Percentiles rank a stretch among this genome's conserved stretches.
Conservation (phyloP, 2,113 vertebrate genomes). For the Jaculus jaculus region DNA sequence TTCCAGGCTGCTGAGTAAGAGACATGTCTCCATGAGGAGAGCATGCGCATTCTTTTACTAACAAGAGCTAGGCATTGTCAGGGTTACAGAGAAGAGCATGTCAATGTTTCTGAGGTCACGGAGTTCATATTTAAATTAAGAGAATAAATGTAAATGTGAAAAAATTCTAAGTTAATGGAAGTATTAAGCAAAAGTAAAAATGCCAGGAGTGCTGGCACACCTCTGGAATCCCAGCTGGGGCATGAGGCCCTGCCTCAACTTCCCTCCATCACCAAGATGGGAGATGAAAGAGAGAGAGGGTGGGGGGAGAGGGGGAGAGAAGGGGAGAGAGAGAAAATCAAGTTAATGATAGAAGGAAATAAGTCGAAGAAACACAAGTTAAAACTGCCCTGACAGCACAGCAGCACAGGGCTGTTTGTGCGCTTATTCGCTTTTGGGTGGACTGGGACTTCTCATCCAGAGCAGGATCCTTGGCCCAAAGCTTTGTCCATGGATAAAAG, state of each 20-base stretch:
- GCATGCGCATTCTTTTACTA: neutral
- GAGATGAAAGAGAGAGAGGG: no score
- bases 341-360: no score
- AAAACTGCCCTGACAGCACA: slow-evolving; percentile 34
- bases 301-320: no score
- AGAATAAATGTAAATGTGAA: neutral
- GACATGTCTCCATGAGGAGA: neutral
- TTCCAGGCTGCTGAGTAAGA: neutral
- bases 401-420: slow-evolving; percentile 72
- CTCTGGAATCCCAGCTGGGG: no score
- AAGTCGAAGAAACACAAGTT: neutral
- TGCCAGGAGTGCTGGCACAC: no score
- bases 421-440: no score
- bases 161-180: neutral
- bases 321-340: no score
- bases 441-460: neutral
- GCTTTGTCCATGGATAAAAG: no score
- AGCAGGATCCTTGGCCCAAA: rapidly evolving
- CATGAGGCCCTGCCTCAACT: no score
- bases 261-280: no score
- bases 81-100: neutral
- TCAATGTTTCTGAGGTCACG: neutral
- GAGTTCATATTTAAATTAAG: neutral
- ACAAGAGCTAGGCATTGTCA: neutral
- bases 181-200: neutral